Evolutionary conservation across 2,888 invertebrate genomes (phyloP).

Genomic region (Creontiades dilutus): DNA sequence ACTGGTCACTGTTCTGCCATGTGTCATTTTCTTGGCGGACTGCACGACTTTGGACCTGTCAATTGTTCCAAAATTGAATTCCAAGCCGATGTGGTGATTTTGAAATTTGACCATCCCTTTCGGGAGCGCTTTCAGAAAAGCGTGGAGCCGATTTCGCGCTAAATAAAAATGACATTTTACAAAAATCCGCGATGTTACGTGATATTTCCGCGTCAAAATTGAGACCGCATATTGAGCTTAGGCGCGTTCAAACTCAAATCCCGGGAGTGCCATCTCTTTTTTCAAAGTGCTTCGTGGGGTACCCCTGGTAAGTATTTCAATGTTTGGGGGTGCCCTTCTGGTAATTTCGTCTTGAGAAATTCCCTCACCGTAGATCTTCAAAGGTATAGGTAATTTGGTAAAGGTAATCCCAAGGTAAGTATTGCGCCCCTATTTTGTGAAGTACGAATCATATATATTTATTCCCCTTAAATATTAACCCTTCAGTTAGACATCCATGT

Average conservation of each 20-base stretch:
- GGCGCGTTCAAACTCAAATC: not conserved
- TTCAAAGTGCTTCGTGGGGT: conserved; percentile 38
- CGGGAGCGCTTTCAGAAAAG: not conserved
- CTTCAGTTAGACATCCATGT: not conserved
- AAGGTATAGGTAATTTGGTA: conserved; percentile 67
- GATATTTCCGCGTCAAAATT: not conserved
- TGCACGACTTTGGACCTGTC: not conserved
- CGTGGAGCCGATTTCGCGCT: not conserved
- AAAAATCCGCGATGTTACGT: not conserved
- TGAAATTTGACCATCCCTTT: not conserved
- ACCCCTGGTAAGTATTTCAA: conserved; percentile 45
- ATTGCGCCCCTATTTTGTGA: conserved; percentile 44
- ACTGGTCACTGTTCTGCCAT: conserved; percentile 32
- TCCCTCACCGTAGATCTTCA: conserved; percentile 42
- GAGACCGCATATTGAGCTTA: not conserved
- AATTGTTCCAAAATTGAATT: not conserved
- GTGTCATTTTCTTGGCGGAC: not conserved
- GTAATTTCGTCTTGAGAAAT: conserved; percentile 9
- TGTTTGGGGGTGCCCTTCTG: not conserved
- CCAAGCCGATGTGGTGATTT: not conserved
- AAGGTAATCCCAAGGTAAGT: conserved; percentile 63
- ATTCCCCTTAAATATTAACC: not conserved
- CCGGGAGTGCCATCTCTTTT: conserved; percentile 47
- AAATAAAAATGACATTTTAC: not conserved
- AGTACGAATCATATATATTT: conserved; percentile 47